Evolutionary conservation across 2,888 invertebrate species (phyloP).

Genomic region (Petrophora chlorosata): DNA sequence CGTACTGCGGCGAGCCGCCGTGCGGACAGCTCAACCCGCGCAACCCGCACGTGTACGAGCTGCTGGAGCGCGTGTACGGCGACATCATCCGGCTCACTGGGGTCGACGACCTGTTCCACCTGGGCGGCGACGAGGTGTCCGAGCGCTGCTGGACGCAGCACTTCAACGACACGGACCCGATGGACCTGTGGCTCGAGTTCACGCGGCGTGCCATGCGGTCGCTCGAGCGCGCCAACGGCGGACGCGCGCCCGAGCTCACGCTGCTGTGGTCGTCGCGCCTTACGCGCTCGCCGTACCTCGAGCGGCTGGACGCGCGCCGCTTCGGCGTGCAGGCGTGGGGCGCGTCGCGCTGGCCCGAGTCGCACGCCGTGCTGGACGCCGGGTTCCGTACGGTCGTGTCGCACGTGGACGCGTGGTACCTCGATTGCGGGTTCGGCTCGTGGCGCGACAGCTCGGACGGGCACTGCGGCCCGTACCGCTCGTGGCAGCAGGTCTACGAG

Average conservation of each 20-base stretch:
- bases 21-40: conserved; percentile 94
- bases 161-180: conserved; percentile 89
- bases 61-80: conserved; percentile 89
- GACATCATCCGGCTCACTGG: conserved; percentile 90
- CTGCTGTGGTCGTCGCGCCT: conserved; percentile 91
- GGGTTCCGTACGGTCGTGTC: conserved; percentile 91
- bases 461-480: conserved; percentile 93
- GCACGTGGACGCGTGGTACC: conserved; percentile 94
- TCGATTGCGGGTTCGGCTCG: conserved; percentile 93
- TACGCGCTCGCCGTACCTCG: conserved; percentile 88
- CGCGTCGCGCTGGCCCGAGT: conserved; percentile 91
- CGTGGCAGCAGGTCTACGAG: conserved; percentile 94
- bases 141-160: conserved; percentile 91
- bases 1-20: conserved; percentile 93
- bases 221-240: conserved; percentile 85
- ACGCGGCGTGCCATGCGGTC: conserved; percentile 86
- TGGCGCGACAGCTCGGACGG: conserved; percentile 93
- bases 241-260: conserved; percentile 81
- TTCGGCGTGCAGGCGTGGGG: conserved; percentile 92
- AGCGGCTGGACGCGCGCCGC: conserved; percentile 79
- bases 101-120: conserved; percentile 90
- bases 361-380: conserved; percentile 88
- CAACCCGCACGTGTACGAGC: conserved; percentile 89
- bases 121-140: conserved; percentile 93
- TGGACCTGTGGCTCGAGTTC: conserved; percentile 91